phyloP scores from a whole-genome alignment of 2,797 vertebrate genomes.

The Enteromius viviparus region DNA sequence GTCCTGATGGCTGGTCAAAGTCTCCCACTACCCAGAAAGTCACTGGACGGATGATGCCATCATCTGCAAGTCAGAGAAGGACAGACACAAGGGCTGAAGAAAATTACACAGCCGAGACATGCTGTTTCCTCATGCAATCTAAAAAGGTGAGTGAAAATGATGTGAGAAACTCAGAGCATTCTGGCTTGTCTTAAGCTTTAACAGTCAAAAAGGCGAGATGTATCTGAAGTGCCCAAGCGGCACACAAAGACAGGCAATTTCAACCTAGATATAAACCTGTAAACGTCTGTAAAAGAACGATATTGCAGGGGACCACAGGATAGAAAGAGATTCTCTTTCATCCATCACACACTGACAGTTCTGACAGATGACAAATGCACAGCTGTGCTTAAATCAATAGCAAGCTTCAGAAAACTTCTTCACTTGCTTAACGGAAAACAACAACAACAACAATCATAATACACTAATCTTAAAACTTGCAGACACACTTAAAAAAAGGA shows the following conservation, averaged over 20 bases:
- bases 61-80: conserved; percentile 76
- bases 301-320: conserved; percentile 18
- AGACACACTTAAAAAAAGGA: background rate
- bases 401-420: conserved; percentile 19
- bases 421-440: conserved; percentile 5
- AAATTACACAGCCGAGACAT: conserved; percentile 1
- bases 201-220: conserved; percentile 43
- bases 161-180: background rate
- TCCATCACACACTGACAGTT: conserved; percentile 49
- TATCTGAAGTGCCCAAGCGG: conserved; percentile 10
- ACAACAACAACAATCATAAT: background rate
- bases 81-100: conserved; percentile 1
- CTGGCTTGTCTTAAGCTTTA: background rate
- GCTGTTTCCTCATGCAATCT: conserved; percentile 17
- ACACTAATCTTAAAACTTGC: conserved; percentile 13
- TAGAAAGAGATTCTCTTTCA: conserved; percentile 41
- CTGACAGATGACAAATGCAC: conserved; percentile 51
- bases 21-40: conserved; percentile 98
- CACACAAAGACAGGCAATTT: conserved; percentile 46
- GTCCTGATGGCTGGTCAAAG: conserved; percentile 90
- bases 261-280: conserved; percentile 41
- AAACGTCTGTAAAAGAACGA: conserved; percentile 43
- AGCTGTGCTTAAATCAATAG: conserved; percentile 45
- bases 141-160: conserved; percentile 35
- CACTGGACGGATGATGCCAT: conserved; percentile 92